These are phyloP conservation scores for Oceanodroma tethys DNA, from an alignment of 2,113 vertebrate genomes.

Conservation along the genomic window DNA sequence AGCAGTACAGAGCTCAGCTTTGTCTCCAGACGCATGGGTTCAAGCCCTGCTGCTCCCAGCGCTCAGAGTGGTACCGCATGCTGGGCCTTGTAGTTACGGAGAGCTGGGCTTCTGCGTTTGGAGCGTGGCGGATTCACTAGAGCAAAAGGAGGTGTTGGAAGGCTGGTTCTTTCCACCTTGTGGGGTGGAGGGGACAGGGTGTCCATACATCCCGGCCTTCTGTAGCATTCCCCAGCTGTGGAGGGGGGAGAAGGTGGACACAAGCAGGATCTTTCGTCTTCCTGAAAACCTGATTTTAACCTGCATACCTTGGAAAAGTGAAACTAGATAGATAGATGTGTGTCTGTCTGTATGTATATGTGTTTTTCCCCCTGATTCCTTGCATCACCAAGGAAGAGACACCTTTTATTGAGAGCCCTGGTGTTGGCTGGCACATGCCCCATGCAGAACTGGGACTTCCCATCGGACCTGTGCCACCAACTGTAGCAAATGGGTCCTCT, in stretches of 20 bases:
- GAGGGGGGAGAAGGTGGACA: not conserved
- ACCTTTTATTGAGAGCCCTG: not conserved
- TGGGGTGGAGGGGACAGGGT: not conserved
- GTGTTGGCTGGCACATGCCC: not conserved
- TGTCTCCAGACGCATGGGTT: not conserved
- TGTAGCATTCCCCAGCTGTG: not conserved
- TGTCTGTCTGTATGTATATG: rapidly evolving
- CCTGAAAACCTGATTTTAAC: not conserved
- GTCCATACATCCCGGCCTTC: not conserved
- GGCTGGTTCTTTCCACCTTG: not conserved
- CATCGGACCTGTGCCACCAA: not conserved
- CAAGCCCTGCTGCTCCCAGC: not conserved
- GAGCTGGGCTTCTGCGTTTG: not conserved
- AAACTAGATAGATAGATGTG: not conserved
- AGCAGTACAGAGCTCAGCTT: not conserved
- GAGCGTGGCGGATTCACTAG: not conserved
- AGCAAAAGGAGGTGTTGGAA: not conserved
- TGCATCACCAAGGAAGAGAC: not conserved
- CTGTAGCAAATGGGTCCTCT: not conserved
- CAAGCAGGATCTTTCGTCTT: not conserved
- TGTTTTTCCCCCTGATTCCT: not conserved
- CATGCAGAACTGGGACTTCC: not conserved
- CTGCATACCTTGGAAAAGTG: not conserved
- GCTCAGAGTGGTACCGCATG: not conserved
- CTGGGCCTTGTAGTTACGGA: not conserved